These are phyloP conservation scores for Sarcophilus harrisii DNA, from an alignment of 2,797 vertebrate species.

Conservation along the genomic window DNA sequence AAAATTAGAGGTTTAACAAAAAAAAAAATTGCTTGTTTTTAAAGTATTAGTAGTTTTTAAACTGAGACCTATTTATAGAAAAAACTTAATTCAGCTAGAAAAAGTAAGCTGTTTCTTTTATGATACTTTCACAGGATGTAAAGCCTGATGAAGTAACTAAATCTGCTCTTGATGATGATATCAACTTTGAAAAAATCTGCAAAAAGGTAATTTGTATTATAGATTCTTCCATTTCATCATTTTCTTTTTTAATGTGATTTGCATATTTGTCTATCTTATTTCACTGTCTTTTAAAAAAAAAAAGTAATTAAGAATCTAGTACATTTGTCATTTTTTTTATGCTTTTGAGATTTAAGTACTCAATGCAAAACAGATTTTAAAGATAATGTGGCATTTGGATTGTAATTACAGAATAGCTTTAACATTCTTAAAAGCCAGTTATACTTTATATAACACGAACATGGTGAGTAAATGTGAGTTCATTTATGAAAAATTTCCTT, in stretches of 20 bases:
- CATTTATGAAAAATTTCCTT: background rate
- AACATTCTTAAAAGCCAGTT: conserved; percentile 20
- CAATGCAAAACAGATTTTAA: conserved; percentile 25
- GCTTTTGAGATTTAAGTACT: conserved; percentile 2
- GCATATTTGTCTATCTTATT: background rate
- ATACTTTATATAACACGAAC: background rate
- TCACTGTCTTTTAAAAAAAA: conserved; percentile 23
- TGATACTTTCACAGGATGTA: conserved; percentile 82
- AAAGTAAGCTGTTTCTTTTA: conserved; percentile 35
- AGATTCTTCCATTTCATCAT: conserved; percentile 25
- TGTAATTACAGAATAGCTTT: background rate
- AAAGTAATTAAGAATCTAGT: conserved; percentile 24
- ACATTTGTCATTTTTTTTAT: conserved; percentile 32
- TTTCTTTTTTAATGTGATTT: conserved; percentile 6
- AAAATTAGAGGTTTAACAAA: background rate
- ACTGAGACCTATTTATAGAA: conserved; percentile 21
- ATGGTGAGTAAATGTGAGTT: background rate
- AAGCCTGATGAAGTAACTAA: conserved; percentile 93
- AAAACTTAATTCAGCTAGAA: conserved; percentile 16
- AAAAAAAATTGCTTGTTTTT: background rate
- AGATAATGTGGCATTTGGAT: conserved; percentile 25
- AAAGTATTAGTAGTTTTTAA: background rate
- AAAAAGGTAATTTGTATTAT: conserved; percentile 85
- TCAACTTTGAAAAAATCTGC: conserved; percentile 92
- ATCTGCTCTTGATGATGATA: conserved; percentile 89